Percentiles rank a stretch among this genome's conserved stretches.
Conservation (phyloP, 2,888 invertebrate species). For the Chironomus riparius region DNA sequence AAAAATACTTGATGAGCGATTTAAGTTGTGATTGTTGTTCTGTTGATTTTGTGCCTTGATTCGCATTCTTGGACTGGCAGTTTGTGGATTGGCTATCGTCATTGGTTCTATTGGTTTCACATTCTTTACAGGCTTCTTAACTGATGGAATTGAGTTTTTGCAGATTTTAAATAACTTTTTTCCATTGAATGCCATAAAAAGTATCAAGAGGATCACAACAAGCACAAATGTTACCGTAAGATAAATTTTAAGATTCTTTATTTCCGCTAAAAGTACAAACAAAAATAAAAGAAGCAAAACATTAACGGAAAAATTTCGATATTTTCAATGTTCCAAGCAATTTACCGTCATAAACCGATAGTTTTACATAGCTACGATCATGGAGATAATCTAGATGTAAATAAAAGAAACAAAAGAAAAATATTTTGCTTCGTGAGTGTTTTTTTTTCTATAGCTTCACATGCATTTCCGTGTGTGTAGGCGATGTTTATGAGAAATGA, state of each 20-base stretch:
- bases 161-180: slow-evolving; percentile 2
- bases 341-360: slow-evolving; percentile 25
- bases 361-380: slow-evolving; percentile 34
- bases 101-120: slow-evolving; percentile 29
- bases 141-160: background rate
- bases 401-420: slow-evolving; percentile 16
- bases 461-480: background rate
- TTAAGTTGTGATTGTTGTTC: background rate
- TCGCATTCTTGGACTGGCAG: slow-evolving; percentile 42
- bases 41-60: slow-evolving; percentile 30
- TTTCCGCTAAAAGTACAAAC: slow-evolving; percentile 27
- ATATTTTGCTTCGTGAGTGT: background rate
- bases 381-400: slow-evolving; percentile 37
- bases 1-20: slow-evolving; percentile 9
- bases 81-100: slow-evolving; percentile 46
- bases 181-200: slow-evolving; percentile 20
- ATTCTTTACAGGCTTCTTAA: slow-evolving; percentile 12
- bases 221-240: slow-evolving; percentile 11
- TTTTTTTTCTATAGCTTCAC: background rate
- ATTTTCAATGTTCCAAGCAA: slow-evolving; percentile 2
- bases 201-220: slow-evolving; percentile 7
- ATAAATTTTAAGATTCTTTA: slow-evolving; percentile 31
- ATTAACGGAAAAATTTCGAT: background rate
- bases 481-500: background rate
- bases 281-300: background rate